phyloP scores from a whole-genome alignment of 2,888 invertebrate species.

The Julus scanicus region DNA sequence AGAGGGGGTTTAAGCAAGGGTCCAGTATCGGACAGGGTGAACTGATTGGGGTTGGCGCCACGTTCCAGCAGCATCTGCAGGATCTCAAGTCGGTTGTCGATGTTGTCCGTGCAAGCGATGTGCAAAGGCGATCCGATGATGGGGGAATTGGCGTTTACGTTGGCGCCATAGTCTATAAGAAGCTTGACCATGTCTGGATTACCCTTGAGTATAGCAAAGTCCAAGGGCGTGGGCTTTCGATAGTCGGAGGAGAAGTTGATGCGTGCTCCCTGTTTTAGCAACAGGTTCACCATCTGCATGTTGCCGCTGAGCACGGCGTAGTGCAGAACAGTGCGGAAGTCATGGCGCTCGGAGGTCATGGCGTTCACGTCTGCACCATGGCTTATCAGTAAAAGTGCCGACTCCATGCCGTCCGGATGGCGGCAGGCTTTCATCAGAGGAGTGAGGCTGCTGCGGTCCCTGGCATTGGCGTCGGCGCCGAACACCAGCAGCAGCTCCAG shows the following conservation, averaged over 20 bases:
- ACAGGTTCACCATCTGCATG: slow-evolving; percentile 76
- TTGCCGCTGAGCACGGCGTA: slow-evolving; percentile 86
- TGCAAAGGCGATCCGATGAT: slow-evolving; percentile 85
- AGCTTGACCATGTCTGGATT: slow-evolving; percentile 66
- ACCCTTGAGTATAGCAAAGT: slow-evolving; percentile 85
- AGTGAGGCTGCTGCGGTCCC: slow-evolving; percentile 86
- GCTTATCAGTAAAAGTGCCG: slow-evolving; percentile 79
- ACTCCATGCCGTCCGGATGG: slow-evolving; percentile 75
- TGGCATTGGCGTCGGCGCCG: slow-evolving; percentile 88
- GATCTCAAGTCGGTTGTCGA: slow-evolving; percentile 72
- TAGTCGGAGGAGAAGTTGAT: slow-evolving; percentile 74
- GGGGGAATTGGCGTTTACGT: slow-evolving; percentile 82
- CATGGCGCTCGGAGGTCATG: slow-evolving; percentile 85
- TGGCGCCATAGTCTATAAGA: slow-evolving; percentile 73
- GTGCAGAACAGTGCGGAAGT: slow-evolving; percentile 87
- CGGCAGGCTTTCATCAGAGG: slow-evolving; percentile 80
- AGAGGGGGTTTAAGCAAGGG: slow-evolving; percentile 81
- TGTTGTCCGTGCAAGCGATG: slow-evolving; percentile 83
- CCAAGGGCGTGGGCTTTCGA: slow-evolving; percentile 82
- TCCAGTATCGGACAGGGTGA: slow-evolving; percentile 77
- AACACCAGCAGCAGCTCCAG: slow-evolving; percentile 83
- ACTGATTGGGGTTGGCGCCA: slow-evolving; percentile 71
- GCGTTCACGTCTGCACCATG: slow-evolving; percentile 89
- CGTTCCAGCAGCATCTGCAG: slow-evolving; percentile 65
- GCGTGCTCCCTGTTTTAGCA: slow-evolving; percentile 84